A percentile compares a stretch with the other conserved stretches of the same genome.
phyloP scores from a whole-genome alignment of 1,140 invertebrate species.

The Platorchestia sp. region DNA sequence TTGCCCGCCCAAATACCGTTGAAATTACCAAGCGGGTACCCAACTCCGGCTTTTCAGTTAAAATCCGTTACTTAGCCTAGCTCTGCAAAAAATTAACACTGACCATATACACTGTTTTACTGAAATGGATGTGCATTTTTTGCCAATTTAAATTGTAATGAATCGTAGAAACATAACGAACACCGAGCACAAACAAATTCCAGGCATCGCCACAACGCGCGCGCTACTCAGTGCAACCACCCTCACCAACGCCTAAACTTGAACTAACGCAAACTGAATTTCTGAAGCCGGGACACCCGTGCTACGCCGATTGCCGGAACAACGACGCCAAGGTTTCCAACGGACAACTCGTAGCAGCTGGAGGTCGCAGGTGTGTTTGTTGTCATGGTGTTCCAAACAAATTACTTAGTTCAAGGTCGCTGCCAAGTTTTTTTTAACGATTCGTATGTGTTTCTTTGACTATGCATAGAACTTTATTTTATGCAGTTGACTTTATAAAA shows the following conservation, averaged over 20 bases:
- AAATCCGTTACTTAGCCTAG: background rate
- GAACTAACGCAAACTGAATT: background rate
- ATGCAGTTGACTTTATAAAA: too few relatives aligned
- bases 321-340: background rate
- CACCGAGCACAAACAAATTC: background rate
- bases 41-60: conserved; percentile 6
- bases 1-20: background rate
- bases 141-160: background rate
- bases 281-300: background rate
- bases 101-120: background rate
- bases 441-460: too few relatives aligned
- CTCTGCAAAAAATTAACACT: background rate
- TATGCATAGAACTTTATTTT: too few relatives aligned
- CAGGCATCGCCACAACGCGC: background rate
- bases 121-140: background rate
- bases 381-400: too few relatives aligned
- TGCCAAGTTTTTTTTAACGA: too few relatives aligned
- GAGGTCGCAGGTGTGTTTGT: background rate
- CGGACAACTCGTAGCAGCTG: background rate
- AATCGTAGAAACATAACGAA: background rate
- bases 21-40: background rate
- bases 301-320: background rate
- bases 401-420: too few relatives aligned
- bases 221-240: background rate
- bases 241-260: background rate